A percentile compares a stretch with the other conserved stretches of the same genome.
Evolutionary conservation across 2,888 invertebrate species (phyloP).

Genomic region (Spodoptera littoralis): DNA sequence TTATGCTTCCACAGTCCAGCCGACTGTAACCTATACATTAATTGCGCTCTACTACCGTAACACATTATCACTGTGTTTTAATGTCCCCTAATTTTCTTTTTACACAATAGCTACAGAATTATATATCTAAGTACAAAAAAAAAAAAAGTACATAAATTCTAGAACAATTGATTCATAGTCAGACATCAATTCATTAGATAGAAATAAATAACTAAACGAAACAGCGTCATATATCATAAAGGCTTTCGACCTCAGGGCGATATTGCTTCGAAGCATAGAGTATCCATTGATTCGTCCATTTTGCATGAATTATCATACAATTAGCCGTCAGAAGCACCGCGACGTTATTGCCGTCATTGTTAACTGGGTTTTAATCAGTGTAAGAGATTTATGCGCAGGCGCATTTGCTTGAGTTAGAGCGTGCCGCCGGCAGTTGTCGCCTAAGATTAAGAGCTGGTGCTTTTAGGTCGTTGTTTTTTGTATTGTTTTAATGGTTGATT

Average conservation of each 20-base stretch:
- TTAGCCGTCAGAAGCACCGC: constrained; percentile 64
- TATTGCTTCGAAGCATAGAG: constrained; percentile 26
- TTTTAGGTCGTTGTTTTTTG: constrained; percentile 12
- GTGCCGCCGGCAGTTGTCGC: constrained; percentile 66
- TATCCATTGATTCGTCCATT: constrained; percentile 52
- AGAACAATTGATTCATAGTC: constrained; percentile 29
- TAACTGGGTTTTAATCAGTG: constrained; percentile 71
- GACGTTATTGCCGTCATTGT: constrained; percentile 66
- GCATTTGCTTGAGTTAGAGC: constrained; percentile 61
- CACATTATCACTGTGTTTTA: too few species aligned
- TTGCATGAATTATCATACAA: constrained; percentile 55
- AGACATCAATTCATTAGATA: constrained; percentile 37
- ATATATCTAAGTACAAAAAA: too few species aligned
- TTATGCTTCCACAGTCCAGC: too few species aligned
- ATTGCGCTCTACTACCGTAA: too few species aligned
- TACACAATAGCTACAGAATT: too few species aligned
- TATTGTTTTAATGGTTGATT: neutral
- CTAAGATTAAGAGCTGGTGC: constrained; percentile 61
- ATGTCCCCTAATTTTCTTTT: too few species aligned
- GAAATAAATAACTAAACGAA: neutral
- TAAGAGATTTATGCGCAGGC: constrained; percentile 65
- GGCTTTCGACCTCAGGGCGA: constrained; percentile 35
- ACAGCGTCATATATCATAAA: constrained; percentile 16
- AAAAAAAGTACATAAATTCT: too few species aligned
- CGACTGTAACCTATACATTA: too few species aligned